A percentile compares a stretch with the other conserved stretches of the same genome.
Evolutionary conservation across 2,113 vertebrate species (phyloP).

Genomic region (Acanthisitta chloris): DNA sequence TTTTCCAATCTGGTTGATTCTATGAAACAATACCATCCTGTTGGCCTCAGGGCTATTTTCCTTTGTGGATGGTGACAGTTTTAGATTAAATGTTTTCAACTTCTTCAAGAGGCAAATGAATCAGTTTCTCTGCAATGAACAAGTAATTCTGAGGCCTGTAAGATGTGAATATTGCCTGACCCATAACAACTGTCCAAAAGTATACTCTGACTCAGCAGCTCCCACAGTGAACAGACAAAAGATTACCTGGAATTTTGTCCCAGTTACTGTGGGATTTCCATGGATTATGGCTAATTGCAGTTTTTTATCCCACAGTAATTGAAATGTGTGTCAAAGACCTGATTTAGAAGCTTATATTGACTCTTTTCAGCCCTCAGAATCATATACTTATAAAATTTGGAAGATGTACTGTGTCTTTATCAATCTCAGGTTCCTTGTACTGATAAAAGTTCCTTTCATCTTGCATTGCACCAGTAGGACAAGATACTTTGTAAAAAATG

Average conservation of each 20-base stretch:
- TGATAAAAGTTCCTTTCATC: not conserved
- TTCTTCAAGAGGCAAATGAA: not conserved
- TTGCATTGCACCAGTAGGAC: not conserved
- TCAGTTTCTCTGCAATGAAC: not conserved
- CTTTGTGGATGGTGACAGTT: not conserved
- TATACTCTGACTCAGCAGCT: not conserved
- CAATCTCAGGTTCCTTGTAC: not conserved
- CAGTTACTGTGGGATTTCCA: not conserved
- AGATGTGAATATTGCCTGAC: not conserved
- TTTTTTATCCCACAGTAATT: not conserved
- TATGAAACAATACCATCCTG: too few species aligned
- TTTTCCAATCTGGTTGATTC: too few species aligned
- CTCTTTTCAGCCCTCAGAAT: not conserved
- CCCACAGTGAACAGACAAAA: not conserved
- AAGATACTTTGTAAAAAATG: not conserved
- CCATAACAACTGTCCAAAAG: not conserved
- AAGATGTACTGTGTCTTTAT: not conserved
- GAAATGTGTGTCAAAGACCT: not conserved
- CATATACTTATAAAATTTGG: not conserved
- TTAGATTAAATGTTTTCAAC: not conserved
- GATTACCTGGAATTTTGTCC: not conserved
- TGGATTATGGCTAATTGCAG: not conserved
- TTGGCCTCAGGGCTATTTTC: not conserved
- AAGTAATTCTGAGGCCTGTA: not conserved
- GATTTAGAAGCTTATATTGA: not conserved